Evolutionary conservation across 1,140 invertebrate species (phyloP).

Genomic region (Megalonaias nervosa): DNA sequence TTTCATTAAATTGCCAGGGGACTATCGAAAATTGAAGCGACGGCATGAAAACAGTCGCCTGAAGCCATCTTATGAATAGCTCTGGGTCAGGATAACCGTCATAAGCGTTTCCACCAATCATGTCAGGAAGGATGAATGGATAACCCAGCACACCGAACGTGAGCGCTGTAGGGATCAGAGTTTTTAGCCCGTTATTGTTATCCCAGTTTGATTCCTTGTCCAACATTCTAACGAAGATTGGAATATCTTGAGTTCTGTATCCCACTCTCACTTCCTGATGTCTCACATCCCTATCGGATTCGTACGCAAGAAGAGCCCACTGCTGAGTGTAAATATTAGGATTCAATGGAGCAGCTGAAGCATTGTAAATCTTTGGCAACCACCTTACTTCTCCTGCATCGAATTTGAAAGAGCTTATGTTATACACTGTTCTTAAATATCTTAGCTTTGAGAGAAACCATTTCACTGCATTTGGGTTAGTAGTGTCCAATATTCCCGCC

Average conservation of each 20-base stretch:
- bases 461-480: slow-evolving; percentile 68
- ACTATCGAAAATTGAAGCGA: slow-evolving; percentile 89
- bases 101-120: slow-evolving; percentile 93
- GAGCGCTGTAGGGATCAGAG: slow-evolving; percentile 85
- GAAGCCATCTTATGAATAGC: slow-evolving; percentile 91
- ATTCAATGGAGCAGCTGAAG: slow-evolving; percentile 9
- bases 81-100: slow-evolving; percentile 79
- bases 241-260: slow-evolving; percentile 83
- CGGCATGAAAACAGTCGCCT: slow-evolving; percentile 90
- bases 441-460: slow-evolving; percentile 83
- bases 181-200: slow-evolving; percentile 84
- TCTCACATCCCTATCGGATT: slow-evolving; percentile 77
- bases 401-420: slow-evolving; percentile 90
- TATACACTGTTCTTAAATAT: slow-evolving; percentile 74
- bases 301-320: slow-evolving; percentile 68
- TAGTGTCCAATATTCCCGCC: slow-evolving; percentile 61
- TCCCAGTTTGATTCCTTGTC: slow-evolving; percentile 90
- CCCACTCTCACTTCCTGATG: slow-evolving; percentile 83
- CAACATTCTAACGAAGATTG: slow-evolving; percentile 89
- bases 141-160: slow-evolving; percentile 90
- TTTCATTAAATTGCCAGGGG: slow-evolving; percentile 88
- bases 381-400: slow-evolving; percentile 92
- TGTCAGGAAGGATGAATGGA: slow-evolving; percentile 89
- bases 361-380: slow-evolving; percentile 76
- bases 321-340: slow-evolving; percentile 60